Base-by-base conservation (phyloP, 92 coral and sea anemone species). In the Phenganax subtilis region DNA sequence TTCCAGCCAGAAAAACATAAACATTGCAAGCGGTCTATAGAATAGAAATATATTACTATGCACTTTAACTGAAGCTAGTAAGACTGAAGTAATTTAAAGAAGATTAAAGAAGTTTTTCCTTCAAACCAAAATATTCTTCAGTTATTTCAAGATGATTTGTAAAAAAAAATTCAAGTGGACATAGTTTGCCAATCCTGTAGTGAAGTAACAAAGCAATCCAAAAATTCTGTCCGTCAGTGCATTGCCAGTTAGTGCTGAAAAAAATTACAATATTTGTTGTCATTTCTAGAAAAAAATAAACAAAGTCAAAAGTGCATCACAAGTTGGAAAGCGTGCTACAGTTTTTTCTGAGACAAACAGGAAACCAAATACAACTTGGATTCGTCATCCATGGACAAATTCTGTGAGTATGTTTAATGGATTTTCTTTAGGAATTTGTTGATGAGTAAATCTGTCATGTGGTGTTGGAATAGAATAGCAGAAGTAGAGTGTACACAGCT, bases 321-420 rank as follows among this genome's bases (percentile, higher is more conserved):
- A 59, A 59, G 27, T 25, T 25, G 2, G 7, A 59, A 59, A 59
- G 65, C 27, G 27, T 8, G 27, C 10, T 17, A 9, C 12, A 16
- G 44, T 10, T 0, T 9, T 30, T 5, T 16, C 31, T 28, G 73
- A 0, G 8, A 37, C 54, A 37, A 68, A 68, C 47, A 37, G 47
- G 54, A 30, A 68, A 11, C 54, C 11, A 63, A 79, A 54, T 52
- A 31, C 11, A 64, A 63, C 83, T 62, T 79, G 83, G 83, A 79
- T 79, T 2, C 56, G 63, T 14, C 59, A 64, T 63, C 59, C 83
- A 12, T 79, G 83, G 83, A 54, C 52, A 14, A 15, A 72, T 62
- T 79, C 83, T 63, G 83, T 79, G 56, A 79, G 83, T 79, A 68
- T 37, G 47, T 5, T 37, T 37, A 2, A 2, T 37, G 47, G 47